phyloP scores from a whole-genome alignment of 2,113 vertebrate species.

The Apistogramma diplotaenia region DNA sequence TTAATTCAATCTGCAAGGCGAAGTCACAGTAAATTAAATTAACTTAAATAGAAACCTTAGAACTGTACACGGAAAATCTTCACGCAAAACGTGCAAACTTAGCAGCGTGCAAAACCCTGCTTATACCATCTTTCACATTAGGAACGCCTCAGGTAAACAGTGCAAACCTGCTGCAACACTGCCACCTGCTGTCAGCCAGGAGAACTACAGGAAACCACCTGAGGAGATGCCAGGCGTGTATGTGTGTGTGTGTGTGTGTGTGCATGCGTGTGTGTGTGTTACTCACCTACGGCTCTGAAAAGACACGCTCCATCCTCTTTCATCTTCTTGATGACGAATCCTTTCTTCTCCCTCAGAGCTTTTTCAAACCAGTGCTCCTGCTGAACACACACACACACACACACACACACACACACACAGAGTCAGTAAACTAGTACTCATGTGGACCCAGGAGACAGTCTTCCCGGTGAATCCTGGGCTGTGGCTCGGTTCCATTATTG shows the following conservation, averaged over 20 bases:
- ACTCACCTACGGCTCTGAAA: conserved; percentile 92
- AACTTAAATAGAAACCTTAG: not conserved
- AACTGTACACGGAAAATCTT: too few relatives aligned
- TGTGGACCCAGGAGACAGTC: not conserved
- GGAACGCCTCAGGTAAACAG: not conserved
- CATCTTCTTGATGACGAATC: conserved; percentile 95
- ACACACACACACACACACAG: not conserved
- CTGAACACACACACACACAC: conserved; percentile 61
- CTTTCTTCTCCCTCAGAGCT: conserved; percentile 89
- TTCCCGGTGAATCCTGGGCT: too few relatives aligned
- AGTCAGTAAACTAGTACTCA: not conserved
- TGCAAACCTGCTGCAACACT: not conserved
- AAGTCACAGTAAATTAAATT: not conserved
- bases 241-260: not conserved
- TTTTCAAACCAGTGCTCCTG: conserved; percentile 96
- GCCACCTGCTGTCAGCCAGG: conserved; percentile 27
- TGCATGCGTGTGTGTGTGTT: not conserved
- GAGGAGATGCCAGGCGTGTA: not conserved
- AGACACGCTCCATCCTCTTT: conserved; percentile 94
- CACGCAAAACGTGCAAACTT: too few relatives aligned
- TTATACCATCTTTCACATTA: too few relatives aligned
- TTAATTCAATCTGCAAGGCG: not conserved
- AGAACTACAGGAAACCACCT: not conserved
- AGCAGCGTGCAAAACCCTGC: too few relatives aligned
- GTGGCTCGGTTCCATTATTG: not conserved